These are phyloP conservation scores for Lampris incognitus DNA, from an alignment of 2,113 vertebrate species.

Conservation along the genomic window DNA sequence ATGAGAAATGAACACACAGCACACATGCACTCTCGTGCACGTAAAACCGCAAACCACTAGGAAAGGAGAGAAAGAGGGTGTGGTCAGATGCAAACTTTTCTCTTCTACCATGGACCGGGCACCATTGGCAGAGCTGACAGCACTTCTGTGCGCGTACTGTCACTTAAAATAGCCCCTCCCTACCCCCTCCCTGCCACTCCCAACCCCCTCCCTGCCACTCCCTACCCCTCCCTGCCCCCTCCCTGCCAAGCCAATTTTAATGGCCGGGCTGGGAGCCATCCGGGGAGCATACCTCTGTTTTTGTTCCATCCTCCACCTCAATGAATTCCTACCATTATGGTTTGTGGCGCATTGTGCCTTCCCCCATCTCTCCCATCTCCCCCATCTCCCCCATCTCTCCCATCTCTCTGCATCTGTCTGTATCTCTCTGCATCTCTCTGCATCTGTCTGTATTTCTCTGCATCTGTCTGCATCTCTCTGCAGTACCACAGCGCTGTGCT, in stretches of 20 bases:
- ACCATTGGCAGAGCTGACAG: conserved; percentile 54
- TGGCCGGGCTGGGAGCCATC: background rate
- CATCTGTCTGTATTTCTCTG: conserved; percentile 70
- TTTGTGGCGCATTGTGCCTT: conserved; percentile 50
- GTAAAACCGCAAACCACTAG: conserved; percentile 25
- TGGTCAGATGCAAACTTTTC: conserved; percentile 60
- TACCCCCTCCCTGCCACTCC: background rate
- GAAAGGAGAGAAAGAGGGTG: conserved; percentile 50
- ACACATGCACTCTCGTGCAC: background rate
- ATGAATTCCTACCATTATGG: conserved; percentile 42
- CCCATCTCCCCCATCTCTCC: conserved; percentile 24
- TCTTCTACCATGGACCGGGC: conserved; percentile 53
- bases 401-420: conserved; percentile 70
- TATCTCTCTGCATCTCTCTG: conserved; percentile 65
- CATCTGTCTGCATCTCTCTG: conserved; percentile 70
- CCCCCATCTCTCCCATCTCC: conserved; percentile 25
- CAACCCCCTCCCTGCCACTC: background rate
- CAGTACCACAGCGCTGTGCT: conserved; percentile 64
- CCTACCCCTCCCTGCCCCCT: background rate
- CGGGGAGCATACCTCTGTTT: background rate
- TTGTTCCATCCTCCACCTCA: conserved; percentile 9
- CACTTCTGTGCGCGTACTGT: conserved; percentile 18
- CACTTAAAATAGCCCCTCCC: background rate
- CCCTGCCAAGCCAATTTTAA: conserved; percentile 17
- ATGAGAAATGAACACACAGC: conserved; percentile 1